A percentile compares a stretch with the other conserved stretches of the same genome.
Conservation (phyloP, 2,797 vertebrate species). For the Sebastes diploproa region DNA sequence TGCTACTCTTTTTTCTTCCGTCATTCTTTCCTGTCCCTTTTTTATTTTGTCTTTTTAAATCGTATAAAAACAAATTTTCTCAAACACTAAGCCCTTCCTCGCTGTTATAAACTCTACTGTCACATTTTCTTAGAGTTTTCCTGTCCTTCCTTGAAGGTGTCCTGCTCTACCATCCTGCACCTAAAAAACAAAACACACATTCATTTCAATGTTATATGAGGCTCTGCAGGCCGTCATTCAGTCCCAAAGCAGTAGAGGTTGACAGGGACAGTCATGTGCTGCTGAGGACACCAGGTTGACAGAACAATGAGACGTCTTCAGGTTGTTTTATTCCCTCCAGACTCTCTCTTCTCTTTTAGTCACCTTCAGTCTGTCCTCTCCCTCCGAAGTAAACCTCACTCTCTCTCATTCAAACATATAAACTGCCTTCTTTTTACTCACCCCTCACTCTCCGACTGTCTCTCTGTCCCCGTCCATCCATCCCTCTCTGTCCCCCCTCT, state of each 20-base stretch:
- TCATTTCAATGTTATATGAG: not conserved
- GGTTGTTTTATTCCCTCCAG: conserved; percentile 12
- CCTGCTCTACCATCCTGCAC: not conserved
- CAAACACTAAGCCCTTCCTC: not conserved
- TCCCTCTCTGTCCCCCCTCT: conserved; percentile 39
- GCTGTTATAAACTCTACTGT: not conserved
- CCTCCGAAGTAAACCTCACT: not conserved
- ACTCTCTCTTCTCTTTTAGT: conserved; percentile 1
- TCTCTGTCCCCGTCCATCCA: conserved; percentile 43
- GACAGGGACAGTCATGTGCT: not conserved
- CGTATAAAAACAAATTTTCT: not conserved
- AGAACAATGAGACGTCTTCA: conserved; percentile 20
- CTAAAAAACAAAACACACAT: not conserved
- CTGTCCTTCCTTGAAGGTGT: not conserved
- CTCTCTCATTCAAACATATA: not conserved
- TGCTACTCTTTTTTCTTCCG: not conserved
- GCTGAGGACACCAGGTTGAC: conserved; percentile 5
- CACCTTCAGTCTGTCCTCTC: conserved; percentile 11
- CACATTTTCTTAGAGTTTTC: not conserved
- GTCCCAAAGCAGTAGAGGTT: not conserved
- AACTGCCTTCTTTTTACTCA: not conserved
- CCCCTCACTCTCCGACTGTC: not conserved
- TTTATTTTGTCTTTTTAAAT: not conserved
- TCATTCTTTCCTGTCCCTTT: not conserved
- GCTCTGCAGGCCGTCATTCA: not conserved